Percentiles rank a stretch among this genome's conserved stretches.
Evolutionary conservation across 2,113 vertebrate species (phyloP).

Genomic region (Hystrix cristata): DNA sequence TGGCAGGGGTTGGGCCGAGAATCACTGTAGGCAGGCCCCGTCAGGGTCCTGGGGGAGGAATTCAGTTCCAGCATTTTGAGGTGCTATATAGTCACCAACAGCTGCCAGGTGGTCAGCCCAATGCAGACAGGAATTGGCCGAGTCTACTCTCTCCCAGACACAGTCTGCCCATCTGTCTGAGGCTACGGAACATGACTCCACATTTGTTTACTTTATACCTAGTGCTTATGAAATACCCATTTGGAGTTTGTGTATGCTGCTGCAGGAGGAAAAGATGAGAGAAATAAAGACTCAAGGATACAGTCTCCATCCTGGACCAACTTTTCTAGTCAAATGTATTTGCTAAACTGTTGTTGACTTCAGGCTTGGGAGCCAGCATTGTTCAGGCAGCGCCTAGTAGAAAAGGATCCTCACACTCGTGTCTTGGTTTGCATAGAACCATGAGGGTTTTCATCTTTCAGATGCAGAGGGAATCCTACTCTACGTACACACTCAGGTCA

Average conservation of each 20-base stretch:
- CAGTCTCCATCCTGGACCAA: not conserved
- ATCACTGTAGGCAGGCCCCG: not conserved
- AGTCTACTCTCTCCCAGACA: not conserved
- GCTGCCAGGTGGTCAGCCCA: accelerated
- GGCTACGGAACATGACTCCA: not conserved
- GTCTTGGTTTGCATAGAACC: not conserved
- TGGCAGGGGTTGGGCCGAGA: not conserved
- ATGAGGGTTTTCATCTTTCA: not conserved
- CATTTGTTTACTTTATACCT: not conserved
- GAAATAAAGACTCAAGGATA: not conserved
- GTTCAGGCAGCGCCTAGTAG: not conserved
- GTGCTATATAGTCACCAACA: not conserved
- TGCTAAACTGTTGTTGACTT: not conserved
- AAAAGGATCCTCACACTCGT: not conserved
- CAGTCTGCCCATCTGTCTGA: not conserved
- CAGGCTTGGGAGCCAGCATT: not conserved
- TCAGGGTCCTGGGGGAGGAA: not conserved
- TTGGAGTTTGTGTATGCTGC: not conserved
- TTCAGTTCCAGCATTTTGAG: not conserved
- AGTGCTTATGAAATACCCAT: not conserved
- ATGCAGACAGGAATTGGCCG: accelerated
- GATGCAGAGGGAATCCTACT: not conserved
- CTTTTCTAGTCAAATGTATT: not conserved
- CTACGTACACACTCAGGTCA: not conserved
- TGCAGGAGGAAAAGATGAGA: not conserved